Base-by-base conservation (phyloP, 2,113 vertebrate genomes). In the Onychostruthus taczanowskii region DNA sequence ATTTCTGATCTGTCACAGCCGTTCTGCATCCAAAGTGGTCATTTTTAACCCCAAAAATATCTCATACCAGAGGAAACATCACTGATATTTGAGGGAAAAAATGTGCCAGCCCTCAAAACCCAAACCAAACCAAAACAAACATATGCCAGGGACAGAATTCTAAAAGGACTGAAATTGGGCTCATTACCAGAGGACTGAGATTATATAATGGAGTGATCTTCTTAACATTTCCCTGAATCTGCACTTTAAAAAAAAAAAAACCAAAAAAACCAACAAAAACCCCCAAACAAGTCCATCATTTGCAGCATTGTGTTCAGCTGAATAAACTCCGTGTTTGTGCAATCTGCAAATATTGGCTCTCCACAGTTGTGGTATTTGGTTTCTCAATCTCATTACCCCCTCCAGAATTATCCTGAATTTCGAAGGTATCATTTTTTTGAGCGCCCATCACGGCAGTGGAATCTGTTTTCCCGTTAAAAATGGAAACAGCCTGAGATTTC, bases 271-370 rank as follows among this genome's bases (percentile, higher is more conserved):
- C 23, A 61, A 86, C 53, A 86, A 78, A 61, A 68, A 81, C 0
- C 5, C 23, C 11, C 43, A 62, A 78, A 82, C 75, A 64, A 35
- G 10, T 16, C 2, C 3, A 70, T 84, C 92, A 94, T 93, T 86
- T 93, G 86, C 82, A 92, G 92, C 88, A 86, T 90, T 96, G 90
- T 95, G 82, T 31, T 84, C 83, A 61, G 68, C 0, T 95, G 85
- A 93, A 94, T 88, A 70, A 95, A 96, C 84, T 62, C 70, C 2
- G 41, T 79, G 87, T 90, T 94, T 88, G 79, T 96, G 94, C 95
- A 96, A 95, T 94, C 92, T 94, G 88, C 90, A 97, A 96, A 96
- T 69, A 90, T 53, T 96, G 88, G 85, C 85, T 92, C 83, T 85
- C 55, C 44, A 16, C 73, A 61, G n/a, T 31, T 6, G 69, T 7